Evolutionary conservation across 1,140 invertebrate genomes (phyloP).

Genomic region (Chlorops oryzae): DNA sequence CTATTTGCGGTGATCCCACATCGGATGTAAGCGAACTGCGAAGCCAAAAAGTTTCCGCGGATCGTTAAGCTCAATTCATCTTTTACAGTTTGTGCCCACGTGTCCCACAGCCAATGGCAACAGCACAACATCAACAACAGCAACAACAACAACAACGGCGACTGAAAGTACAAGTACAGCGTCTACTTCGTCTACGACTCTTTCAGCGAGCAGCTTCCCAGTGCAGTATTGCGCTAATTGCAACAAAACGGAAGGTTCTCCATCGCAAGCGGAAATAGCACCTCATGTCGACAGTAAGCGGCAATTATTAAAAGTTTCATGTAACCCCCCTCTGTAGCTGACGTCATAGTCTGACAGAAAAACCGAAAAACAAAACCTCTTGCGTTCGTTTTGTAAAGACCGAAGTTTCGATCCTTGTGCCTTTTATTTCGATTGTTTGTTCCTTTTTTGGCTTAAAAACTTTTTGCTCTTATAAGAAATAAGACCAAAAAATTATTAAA

Average conservation of each 20-base stretch:
- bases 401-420: too few species aligned
- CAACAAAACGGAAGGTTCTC: constrained; percentile 18
- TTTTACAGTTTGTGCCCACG: constrained; percentile 19
- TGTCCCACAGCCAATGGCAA: constrained; percentile 29
- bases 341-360: too few species aligned
- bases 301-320: too few species aligned
- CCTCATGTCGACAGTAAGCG: constrained; percentile 26
- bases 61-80: not conserved
- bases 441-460: too few species aligned
- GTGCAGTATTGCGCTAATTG: constrained; percentile 23
- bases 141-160: not conserved
- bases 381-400: too few species aligned
- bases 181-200: constrained; percentile 12
- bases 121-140: constrained; percentile 10
- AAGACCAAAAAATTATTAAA: too few species aligned
- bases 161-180: not conserved
- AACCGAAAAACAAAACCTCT: too few species aligned
- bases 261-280: constrained; percentile 26
- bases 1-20: constrained; percentile 27
- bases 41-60: not conserved
- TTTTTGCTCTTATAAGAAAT: too few species aligned
- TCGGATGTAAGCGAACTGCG: constrained; percentile 18
- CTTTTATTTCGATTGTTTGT: too few species aligned
- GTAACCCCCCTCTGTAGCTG: too few species aligned
- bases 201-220: constrained; percentile 13